phyloP scores from a whole-genome alignment of 1,140 invertebrate genomes.

The Choristoneura fumiferana region DNA sequence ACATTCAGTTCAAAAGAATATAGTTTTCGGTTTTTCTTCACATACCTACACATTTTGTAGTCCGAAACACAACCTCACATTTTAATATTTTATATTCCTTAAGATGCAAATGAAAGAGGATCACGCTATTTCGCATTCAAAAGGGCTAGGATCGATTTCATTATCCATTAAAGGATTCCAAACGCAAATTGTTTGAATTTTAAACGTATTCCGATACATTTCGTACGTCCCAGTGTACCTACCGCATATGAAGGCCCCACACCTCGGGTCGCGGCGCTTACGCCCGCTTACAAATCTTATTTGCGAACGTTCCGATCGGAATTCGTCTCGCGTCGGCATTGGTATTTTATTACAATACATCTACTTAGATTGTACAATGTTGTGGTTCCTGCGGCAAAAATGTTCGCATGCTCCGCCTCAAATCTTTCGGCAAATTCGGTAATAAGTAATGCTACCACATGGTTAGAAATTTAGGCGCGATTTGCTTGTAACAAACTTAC shows the following conservation, averaged over 20 bases:
- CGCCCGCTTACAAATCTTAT: slow-evolving; percentile 51
- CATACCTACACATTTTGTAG: too few species aligned
- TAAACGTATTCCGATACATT: slow-evolving; percentile 17
- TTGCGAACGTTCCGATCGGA: slow-evolving; percentile 42
- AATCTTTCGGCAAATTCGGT: background rate
- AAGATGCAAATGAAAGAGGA: too few species aligned
- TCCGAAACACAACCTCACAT: too few species aligned
- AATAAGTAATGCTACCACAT: background rate
- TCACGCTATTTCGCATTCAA: too few species aligned
- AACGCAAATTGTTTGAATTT: background rate
- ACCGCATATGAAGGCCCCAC: background rate
- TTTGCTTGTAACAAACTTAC: background rate
- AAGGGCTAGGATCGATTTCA: too few species aligned
- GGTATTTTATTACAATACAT: slow-evolving; percentile 47
- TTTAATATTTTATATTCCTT: too few species aligned
- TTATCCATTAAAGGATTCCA: background rate
- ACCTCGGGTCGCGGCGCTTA: slow-evolving; percentile 23
- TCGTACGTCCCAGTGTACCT: slow-evolving; percentile 19
- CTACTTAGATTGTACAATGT: slow-evolving; percentile 11
- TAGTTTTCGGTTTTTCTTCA: too few species aligned
- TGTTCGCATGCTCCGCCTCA: background rate
- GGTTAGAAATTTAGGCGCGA: background rate
- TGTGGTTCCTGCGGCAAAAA: background rate
- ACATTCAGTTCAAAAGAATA: too few species aligned
- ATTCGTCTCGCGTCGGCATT: slow-evolving; percentile 43